These are phyloP conservation scores for Operophtera brumata DNA, from an alignment of 2,888 invertebrate genomes.

Conservation along the genomic window DNA sequence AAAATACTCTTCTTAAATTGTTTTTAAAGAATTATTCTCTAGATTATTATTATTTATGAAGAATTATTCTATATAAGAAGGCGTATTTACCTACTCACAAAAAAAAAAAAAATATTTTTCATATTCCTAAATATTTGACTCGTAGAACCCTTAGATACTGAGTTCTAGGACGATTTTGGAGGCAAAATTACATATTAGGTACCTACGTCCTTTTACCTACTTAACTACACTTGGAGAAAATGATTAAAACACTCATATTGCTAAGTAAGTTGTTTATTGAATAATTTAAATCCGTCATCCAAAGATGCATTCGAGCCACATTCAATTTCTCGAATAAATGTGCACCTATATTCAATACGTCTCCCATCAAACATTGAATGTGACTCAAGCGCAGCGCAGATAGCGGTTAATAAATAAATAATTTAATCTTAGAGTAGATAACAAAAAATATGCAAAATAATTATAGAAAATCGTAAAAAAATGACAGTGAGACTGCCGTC, in stretches of 20 bases:
- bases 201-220: too few species aligned
- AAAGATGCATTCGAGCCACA: slow-evolving; percentile 55
- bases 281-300: slow-evolving; percentile 35
- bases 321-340: slow-evolving; percentile 67
- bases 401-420: slow-evolving; percentile 61
- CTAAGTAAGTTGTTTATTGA: slow-evolving; percentile 29
- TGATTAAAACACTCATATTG: slow-evolving; percentile 15
- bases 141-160: too few species aligned
- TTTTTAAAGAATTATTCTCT: too few species aligned
- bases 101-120: too few species aligned
- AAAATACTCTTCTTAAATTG: too few species aligned
- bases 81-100: too few species aligned
- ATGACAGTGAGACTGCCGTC: slow-evolving; percentile 47
- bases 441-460: slow-evolving; percentile 40
- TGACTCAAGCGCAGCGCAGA: slow-evolving; percentile 53
- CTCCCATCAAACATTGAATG: slow-evolving; percentile 64
- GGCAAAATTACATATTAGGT: too few species aligned
- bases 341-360: slow-evolving; percentile 77
- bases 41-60: too few species aligned
- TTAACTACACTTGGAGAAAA: not conserved
- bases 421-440: slow-evolving; percentile 54
- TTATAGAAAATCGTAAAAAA: slow-evolving; percentile 50
- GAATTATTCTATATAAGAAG: too few species aligned
- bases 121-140: too few species aligned
- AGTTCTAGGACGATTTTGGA: too few species aligned